A percentile compares a stretch with the other conserved stretches of the same genome.
These are phyloP conservation scores for Gadopsis marmoratus DNA, from an alignment of 2,797 vertebrate species.

Conservation along the genomic window DNA sequence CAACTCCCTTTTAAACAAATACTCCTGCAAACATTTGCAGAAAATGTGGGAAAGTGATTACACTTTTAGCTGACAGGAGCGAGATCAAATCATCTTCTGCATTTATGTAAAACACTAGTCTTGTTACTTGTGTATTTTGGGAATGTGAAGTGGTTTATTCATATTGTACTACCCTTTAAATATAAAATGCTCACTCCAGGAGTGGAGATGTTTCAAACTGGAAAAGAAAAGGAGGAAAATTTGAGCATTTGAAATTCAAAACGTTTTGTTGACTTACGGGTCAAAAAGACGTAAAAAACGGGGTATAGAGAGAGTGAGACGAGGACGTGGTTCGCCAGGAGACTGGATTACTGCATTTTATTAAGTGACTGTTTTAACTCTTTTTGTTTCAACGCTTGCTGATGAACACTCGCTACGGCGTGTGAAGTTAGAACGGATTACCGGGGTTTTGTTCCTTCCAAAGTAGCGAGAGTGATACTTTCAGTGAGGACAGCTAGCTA, in stretches of 20 bases:
- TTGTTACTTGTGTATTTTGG: constrained; percentile 7
- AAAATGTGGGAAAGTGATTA: not conserved
- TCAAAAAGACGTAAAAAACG: no score
- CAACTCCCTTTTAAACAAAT: not conserved
- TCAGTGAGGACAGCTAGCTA: no score
- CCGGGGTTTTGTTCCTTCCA: no score
- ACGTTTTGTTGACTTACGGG: no score
- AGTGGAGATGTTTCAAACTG: constrained; percentile 8
- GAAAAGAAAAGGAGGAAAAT: not conserved
- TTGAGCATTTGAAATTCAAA: constrained; percentile 27
- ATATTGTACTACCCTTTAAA: not conserved
- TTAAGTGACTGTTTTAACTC: no score
- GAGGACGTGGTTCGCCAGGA: no score
- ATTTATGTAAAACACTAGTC: constrained; percentile 1
- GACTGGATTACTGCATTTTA: no score
- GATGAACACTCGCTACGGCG: no score
- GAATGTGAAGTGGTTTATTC: constrained; percentile 10
- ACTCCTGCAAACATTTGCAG: not conserved
- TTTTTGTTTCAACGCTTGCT: no score
- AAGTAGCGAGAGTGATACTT: no score
- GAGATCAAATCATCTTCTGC: constrained; percentile 5
- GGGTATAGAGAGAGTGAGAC: no score
- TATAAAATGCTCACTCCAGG: not conserved
- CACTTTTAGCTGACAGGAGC: constrained; percentile 8
- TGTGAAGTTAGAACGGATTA: no score